Base-by-base conservation (phyloP, 2,888 invertebrate species). In the Nematopogon swammerdamellus region DNA sequence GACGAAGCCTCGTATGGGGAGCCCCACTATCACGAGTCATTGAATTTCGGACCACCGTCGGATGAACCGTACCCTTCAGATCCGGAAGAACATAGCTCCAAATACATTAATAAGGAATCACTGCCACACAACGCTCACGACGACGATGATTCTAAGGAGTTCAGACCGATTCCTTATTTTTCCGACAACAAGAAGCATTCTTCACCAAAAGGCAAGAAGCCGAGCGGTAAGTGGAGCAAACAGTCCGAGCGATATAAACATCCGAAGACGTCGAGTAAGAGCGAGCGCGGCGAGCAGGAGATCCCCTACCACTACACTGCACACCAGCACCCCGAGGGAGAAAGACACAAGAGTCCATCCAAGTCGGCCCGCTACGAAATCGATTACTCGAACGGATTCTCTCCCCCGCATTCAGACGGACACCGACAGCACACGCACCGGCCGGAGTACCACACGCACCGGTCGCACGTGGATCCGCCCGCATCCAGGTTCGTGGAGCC, bases 401-500 rank as follows among this genome's bases (percentile, higher is more conserved):
- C 36, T 36, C 11, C 36, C 25, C 25, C 4, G 10, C 25, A 25
- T 25, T 25, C 25, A 25, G 25, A 36, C 8, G 14, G n/a, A 36
- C 36, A 36, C 11, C 14, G n/a, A n/a, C n/a, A n/a, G n/a, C n/a
- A n/a, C n/a, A n/a, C n/a, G n/a, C n/a, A n/a, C n/a, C n/a, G n/a
- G n/a, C n/a, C n/a, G n/a, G n/a, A n/a, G n/a, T n/a, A n/a, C n/a
- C n/a, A n/a, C n/a, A n/a, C n/a, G n/a, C n/a, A n/a, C n/a, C n/a
- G n/a, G n/a, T n/a, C n/a, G n/a, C n/a, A n/a, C n/a, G n/a, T n/a
- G n/a, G n/a, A n/a, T n/a, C n/a, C n/a, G n/a, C n/a, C n/a, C n/a
- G n/a, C 36, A 3, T 3, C 36, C 3, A 36, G 67, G 51, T 75
- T 76, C 51, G 73, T 77, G 42, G 76, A 77, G 55, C 80, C 80